Base-by-base conservation (phyloP, 2,888 invertebrate species). In the Dasypogon diadema region DNA sequence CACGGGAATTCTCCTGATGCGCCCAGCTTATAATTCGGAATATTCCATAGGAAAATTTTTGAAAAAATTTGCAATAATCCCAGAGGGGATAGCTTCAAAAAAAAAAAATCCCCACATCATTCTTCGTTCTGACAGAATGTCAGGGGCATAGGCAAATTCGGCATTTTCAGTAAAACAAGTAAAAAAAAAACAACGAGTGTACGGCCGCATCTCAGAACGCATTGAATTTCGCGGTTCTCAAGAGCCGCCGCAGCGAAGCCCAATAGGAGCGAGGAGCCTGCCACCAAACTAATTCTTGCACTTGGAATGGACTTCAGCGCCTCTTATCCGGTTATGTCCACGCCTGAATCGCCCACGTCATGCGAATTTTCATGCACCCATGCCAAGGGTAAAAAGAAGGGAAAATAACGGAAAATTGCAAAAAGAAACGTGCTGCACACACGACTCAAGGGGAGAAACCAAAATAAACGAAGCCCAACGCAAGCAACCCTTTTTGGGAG, bases 401-500 rank as follows among this genome's bases (percentile, higher is more conserved):
- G 21, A n/a, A 65, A 65, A 65, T 46, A 65, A 65, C 46, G 24
- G 65, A 65, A 65, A 65, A 46, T 46, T 65, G 65, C 65, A 65
- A 65, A 65, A 65, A 65, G 65, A 65, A 65, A 65, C n/a, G 21
- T 46, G 46, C 46, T 46, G 46, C 46, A 21, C 16, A 58, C 70
- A 75, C 37, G 72, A 76, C 70, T 54, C 73, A 63, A 48, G 65
- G 65, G 65, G 65, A 14, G 37, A 60, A 60, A 12, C n/a, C 18
- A 22, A 65, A 65, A 65, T 30, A 74, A 55, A 63, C 54, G 56
- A 55, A 65, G 55, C 63, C 48, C 16, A 46, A 24, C 56, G 48
- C 74, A 68, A 76, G 26, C 70, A 34, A 42, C 42, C 56, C 56
- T 42, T 73, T 77, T 70, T 58, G 77, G 77, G 77, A 77, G 77